Base-by-base conservation (phyloP, 2,888 invertebrate species). In the Hedychridium roseum region DNA sequence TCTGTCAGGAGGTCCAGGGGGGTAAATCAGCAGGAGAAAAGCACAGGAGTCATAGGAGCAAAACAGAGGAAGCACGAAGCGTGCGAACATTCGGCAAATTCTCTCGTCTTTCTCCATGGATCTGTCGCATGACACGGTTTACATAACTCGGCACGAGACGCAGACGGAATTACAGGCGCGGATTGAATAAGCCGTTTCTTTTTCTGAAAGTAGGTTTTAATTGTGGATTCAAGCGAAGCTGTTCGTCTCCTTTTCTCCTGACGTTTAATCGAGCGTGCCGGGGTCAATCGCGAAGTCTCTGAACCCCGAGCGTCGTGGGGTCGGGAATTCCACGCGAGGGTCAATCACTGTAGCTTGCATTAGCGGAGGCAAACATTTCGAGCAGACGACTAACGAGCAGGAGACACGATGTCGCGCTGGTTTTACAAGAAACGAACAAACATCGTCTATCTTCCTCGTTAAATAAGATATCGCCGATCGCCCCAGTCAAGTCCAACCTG, bases 61-160 rank as follows among this genome's bases (percentile, higher is more conserved):
- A n/a, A n/a, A n/a, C n/a, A n/a, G n/a, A n/a, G n/a, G n/a, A n/a
- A n/a, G n/a, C n/a, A n/a, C n/a, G n/a, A n/a, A n/a, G n/a, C n/a
- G n/a, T n/a, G n/a, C n/a, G n/a, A n/a, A n/a, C n/a, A n/a, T n/a
- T n/a, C n/a, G n/a, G n/a, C n/a, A n/a, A n/a, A n/a, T n/a, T n/a
- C n/a, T n/a, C 15, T 7, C 11, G 14, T 21, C 6, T 36, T 39
- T 35, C 27, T 39, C 9, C 27, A 9, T 23, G 27, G 30, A 45
- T 43, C 32, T 43, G 62, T 64, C 64, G 38, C 62, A 62, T 64
- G 62, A 41, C 42, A 50, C 61, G 58, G 61, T 62, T 62, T 62
- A 64, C 58, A 64, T 62, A 62, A 62, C 48, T 51, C n/a, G n/a
- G n/a, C n/a, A n/a, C n/a, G n/a, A n/a, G n/a, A n/a, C n/a, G n/a